These are phyloP conservation scores for Tromatobia lineatoria DNA, from an alignment of 2,888 invertebrate species.

Conservation along the genomic window DNA sequence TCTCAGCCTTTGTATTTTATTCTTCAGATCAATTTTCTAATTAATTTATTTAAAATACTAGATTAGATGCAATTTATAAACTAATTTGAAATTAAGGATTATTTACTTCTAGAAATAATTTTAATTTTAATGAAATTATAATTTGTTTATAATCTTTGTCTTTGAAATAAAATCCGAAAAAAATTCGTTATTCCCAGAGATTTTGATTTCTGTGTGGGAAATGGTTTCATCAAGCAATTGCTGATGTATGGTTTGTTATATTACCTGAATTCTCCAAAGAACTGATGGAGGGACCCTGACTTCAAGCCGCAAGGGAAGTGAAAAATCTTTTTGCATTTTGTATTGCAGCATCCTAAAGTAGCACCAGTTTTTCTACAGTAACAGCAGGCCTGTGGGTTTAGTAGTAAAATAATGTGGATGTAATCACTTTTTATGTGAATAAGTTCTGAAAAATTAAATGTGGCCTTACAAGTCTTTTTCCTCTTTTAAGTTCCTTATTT, in stretches of 20 bases:
- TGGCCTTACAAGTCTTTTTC: conserved; percentile 88
- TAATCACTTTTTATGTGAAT: background rate
- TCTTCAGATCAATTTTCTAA: too few relatives aligned
- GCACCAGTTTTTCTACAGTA: conserved; percentile 90
- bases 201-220: background rate
- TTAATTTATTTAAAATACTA: too few relatives aligned
- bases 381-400: conserved; percentile 88
- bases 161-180: background rate
- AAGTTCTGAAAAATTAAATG: conserved; percentile 38
- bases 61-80: too few relatives aligned
- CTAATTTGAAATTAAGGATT: too few relatives aligned
- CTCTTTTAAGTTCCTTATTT: conserved; percentile 88
- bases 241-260: conserved; percentile 12
- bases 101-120: too few relatives aligned
- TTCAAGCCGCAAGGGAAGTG: conserved; percentile 92
- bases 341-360: conserved; percentile 90
- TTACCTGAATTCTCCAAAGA: conserved; percentile 87
- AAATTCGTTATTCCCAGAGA: background rate
- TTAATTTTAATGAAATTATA: too few relatives aligned
- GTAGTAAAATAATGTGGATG: background rate
- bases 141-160: too few relatives aligned
- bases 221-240: background rate
- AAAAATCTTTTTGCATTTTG: conserved; percentile 89
- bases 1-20: too few relatives aligned
- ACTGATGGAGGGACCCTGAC: conserved; percentile 89